phyloP scores from a whole-genome alignment of 2,888 invertebrate species.

The Eudemis profundana region DNA sequence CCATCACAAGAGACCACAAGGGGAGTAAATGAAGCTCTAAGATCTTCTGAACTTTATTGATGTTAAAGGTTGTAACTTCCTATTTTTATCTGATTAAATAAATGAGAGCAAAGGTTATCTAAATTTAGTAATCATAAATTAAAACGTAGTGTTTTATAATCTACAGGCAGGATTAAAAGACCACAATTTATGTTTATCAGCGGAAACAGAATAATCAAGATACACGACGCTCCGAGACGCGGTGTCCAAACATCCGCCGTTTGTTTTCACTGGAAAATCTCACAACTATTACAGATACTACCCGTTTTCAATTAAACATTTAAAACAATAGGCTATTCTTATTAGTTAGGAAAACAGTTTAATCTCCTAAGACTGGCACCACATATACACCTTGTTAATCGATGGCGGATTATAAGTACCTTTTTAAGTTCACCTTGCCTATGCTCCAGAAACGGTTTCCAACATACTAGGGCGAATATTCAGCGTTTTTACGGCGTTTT shows the following conservation, averaged over 20 bases:
- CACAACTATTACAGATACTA: slow-evolving; percentile 37
- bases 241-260: slow-evolving; percentile 45
- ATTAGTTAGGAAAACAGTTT: slow-evolving; percentile 14
- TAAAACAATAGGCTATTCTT: slow-evolving; percentile 25
- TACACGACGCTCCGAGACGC: slow-evolving; percentile 37
- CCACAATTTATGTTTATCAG: slow-evolving; percentile 40
- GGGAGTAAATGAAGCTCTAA: too few relatives aligned
- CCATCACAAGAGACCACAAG: too few relatives aligned
- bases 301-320: slow-evolving; percentile 40
- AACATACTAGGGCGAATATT: too few relatives aligned
- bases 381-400: too few relatives aligned
- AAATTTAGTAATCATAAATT: slow-evolving; percentile 28
- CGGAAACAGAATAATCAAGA: slow-evolving; percentile 44
- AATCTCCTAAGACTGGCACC: slow-evolving; percentile 11
- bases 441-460: too few relatives aligned
- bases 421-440: too few relatives aligned
- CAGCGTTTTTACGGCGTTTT: too few relatives aligned
- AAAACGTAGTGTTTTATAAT: slow-evolving; percentile 30
- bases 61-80: slow-evolving; percentile 22
- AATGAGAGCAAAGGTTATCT: slow-evolving; percentile 33
- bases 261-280: slow-evolving; percentile 46
- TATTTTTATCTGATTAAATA: slow-evolving; percentile 24
- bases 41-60: too few relatives aligned
- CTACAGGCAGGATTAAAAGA: slow-evolving; percentile 38
- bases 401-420: too few relatives aligned